phyloP scores from a whole-genome alignment of 2,797 vertebrate species.

The Aselliscus stoliczkanus region DNA sequence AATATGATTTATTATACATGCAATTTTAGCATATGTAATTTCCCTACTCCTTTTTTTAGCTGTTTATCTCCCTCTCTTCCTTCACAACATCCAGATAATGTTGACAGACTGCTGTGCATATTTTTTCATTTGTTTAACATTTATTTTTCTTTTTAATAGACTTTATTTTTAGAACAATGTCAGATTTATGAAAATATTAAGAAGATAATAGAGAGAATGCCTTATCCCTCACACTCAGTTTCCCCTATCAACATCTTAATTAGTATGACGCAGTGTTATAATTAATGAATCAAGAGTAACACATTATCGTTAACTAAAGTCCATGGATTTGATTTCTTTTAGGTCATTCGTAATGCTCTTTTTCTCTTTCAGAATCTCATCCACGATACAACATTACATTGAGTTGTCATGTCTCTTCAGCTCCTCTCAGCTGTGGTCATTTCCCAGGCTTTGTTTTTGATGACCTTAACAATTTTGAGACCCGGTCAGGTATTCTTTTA shows the following conservation, averaged over 20 bases:
- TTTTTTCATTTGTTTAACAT: background rate
- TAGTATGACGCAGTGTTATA: background rate
- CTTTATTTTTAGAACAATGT: background rate
- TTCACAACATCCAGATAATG: background rate
- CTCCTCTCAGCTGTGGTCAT: background rate
- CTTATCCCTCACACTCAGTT: background rate
- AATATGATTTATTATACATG: slow-evolving; percentile 1
- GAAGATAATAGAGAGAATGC: background rate
- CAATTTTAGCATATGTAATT: background rate
- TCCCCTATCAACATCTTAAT: background rate
- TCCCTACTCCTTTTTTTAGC: background rate
- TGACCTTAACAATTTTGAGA: background rate
- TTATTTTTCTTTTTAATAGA: background rate
- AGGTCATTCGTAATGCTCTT: background rate
- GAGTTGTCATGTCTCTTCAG: background rate
- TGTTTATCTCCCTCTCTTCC: background rate
- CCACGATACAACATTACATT: background rate
- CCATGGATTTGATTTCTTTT: background rate
- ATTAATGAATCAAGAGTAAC: background rate
- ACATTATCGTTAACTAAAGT: background rate
- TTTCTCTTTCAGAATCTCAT: background rate
- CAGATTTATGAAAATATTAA: background rate
- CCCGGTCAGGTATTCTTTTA: background rate
- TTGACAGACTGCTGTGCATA: background rate
- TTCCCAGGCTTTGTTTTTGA: background rate